phyloP scores from a whole-genome alignment of 1,140 invertebrate species.

The Carcinoscorpius rotundicauda region DNA sequence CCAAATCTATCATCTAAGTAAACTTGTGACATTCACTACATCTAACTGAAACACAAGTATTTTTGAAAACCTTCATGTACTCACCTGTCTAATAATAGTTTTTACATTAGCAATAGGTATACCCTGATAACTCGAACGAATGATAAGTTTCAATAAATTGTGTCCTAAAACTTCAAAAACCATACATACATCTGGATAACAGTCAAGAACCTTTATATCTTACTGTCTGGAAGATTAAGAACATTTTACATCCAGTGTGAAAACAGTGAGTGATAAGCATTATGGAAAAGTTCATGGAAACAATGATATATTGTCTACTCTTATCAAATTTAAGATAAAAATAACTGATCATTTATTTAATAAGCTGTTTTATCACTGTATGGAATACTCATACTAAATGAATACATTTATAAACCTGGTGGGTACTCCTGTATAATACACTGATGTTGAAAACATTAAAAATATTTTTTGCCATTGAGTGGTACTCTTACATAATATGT shows the following conservation, averaged over 20 bases:
- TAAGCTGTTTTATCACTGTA: neutral
- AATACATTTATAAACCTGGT: no score
- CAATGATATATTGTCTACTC: neutral
- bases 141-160: conserved; percentile 94
- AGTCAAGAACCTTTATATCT: neutral
- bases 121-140: conserved; percentile 92
- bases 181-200: conserved; percentile 67
- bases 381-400: no score
- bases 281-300: neutral
- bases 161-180: conserved; percentile 97
- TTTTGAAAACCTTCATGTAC: neutral
- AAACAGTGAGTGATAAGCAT: no score
- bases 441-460: no score
- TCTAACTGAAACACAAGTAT: no score
- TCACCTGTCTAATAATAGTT: conserved; percentile 84
- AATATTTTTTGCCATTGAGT: no score
- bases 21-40: no score
- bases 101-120: conserved; percentile 89
- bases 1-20: no score
- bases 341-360: neutral
- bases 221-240: no score
- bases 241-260: no score
- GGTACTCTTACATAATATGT: no score
- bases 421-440: no score
- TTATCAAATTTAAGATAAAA: neutral